These are phyloP conservation scores for Carapus acus DNA, from an alignment of 2,797 vertebrate species.

Conservation along the genomic window DNA sequence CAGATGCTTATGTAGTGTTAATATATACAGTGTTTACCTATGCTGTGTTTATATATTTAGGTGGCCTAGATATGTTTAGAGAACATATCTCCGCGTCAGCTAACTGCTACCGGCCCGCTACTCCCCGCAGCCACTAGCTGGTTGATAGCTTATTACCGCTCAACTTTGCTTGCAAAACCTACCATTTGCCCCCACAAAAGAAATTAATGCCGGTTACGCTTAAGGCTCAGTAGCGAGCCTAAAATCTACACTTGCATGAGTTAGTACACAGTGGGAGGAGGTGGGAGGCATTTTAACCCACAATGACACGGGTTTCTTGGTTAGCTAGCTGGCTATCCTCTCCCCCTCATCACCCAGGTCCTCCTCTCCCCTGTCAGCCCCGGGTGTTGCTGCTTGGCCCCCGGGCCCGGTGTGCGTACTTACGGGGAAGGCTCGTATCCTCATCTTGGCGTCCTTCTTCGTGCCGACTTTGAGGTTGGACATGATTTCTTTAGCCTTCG, in stretches of 20 bases:
- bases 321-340: conserved; percentile 43
- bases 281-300: conserved; percentile 11
- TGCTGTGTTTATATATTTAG: too few relatives aligned
- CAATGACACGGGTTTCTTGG: conserved; percentile 34
- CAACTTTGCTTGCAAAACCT: conserved; percentile 37
- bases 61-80: conserved; percentile 17
- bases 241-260: not conserved
- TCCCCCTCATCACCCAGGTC: too few relatives aligned
- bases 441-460: conserved; percentile 98
- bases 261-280: not conserved
- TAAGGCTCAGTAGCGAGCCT: not conserved
- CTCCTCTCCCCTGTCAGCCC: conserved; percentile 54
- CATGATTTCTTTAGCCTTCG: conserved; percentile 77
- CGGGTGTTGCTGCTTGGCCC: conserved; percentile 45
- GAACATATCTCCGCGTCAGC: conserved; percentile 24
- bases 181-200: conserved; percentile 29
- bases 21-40: not conserved
- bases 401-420: conserved; percentile 63
- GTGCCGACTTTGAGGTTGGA: conserved; percentile 90
- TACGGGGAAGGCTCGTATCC: conserved; percentile 96
- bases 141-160: conserved; percentile 7
- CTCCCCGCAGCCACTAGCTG: conserved; percentile 25
- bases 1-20: too few relatives aligned
- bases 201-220: conserved; percentile 17
- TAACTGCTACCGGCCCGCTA: conserved; percentile 46